Evolutionary conservation across 2,113 vertebrate species (phyloP).

Genomic region (Columbina picui): DNA sequence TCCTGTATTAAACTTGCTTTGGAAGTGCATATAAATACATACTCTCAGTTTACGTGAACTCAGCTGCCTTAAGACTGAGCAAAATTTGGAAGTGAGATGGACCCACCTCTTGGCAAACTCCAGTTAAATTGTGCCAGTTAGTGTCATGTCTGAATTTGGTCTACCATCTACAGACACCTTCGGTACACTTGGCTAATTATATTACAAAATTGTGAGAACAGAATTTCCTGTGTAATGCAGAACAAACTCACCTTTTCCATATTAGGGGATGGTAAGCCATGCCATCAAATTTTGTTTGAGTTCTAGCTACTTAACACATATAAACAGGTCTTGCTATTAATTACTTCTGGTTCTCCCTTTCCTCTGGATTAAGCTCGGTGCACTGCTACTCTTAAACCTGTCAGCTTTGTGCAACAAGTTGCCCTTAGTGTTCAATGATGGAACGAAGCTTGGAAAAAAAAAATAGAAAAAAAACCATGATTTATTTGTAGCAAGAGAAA

Average conservation of each 20-base stretch:
- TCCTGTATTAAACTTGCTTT: not conserved
- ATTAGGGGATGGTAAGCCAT: not conserved
- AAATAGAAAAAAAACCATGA: not conserved
- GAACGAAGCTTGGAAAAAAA: not conserved
- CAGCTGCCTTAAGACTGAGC: not conserved
- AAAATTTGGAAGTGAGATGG: not conserved
- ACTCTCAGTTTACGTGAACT: accelerated
- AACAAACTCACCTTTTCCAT: not conserved
- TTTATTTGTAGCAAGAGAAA: not conserved
- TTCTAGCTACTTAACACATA: not conserved
- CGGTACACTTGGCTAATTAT: not conserved
- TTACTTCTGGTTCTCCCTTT: not conserved
- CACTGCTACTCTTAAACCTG: not conserved
- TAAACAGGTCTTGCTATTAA: not conserved
- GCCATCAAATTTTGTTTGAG: not conserved
- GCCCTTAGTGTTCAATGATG: not conserved
- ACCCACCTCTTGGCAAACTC: not conserved
- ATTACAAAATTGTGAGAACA: not conserved
- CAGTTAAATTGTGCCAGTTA: not conserved
- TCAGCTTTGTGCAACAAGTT: not conserved
- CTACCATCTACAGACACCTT: not conserved
- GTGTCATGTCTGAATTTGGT: not conserved
- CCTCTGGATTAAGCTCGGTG: not conserved
- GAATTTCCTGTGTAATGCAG: not conserved
- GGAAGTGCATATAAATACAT: not conserved